Percentiles rank a stretch among this genome's conserved stretches.
These are phyloP conservation scores for Lytechinus pictus DNA, from an alignment of 35 echinoderm and acorn worm species.

Conservation along the genomic window DNA sequence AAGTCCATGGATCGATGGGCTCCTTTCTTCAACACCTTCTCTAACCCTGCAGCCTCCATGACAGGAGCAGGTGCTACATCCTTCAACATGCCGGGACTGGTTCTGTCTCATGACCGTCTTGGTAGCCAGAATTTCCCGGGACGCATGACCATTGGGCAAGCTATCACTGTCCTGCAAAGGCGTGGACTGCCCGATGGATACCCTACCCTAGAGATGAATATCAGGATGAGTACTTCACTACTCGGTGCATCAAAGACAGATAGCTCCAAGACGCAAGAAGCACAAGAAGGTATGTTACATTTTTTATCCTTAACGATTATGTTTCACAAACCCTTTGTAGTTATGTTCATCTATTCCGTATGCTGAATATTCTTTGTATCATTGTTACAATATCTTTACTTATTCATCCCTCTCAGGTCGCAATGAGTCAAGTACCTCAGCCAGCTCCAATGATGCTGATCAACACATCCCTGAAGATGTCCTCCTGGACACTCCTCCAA, in stretches of 20 bases:
- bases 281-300: constrained; percentile 63
- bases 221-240: constrained; percentile 52
- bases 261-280: constrained; percentile 82
- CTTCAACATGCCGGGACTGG: constrained; percentile 68
- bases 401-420: neutral
- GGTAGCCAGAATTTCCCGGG: constrained; percentile 66
- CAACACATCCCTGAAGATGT: constrained; percentile 56
- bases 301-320: neutral
- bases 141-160: constrained; percentile 74
- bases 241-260: constrained; percentile 77
- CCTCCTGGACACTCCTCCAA: constrained; percentile 74
- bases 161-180: constrained; percentile 71
- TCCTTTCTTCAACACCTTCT: constrained; percentile 35
- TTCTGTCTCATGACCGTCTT: constrained; percentile 70
- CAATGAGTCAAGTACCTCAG: constrained; percentile 9
- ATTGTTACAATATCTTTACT: neutral
- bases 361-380: neutral
- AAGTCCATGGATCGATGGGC: constrained; percentile 45
- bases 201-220: constrained; percentile 73
- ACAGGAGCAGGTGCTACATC: neutral
- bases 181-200: constrained; percentile 73
- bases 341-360: neutral
- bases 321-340: neutral
- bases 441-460: constrained; percentile 25
- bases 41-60: neutral